phyloP scores from a whole-genome alignment of 2,888 invertebrate genomes.

The Abrostola tripartita region DNA sequence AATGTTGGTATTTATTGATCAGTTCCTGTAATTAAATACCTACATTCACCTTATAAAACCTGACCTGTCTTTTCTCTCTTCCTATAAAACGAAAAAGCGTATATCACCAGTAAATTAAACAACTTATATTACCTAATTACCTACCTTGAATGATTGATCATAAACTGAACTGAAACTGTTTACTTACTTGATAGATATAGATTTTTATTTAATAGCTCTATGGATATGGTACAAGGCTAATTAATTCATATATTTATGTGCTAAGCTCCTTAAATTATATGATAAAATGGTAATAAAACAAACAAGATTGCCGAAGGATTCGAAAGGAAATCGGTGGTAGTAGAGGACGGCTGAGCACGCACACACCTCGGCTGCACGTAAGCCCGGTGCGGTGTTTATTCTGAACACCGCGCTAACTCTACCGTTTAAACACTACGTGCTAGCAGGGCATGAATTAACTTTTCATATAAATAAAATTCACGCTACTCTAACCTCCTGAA shows the following conservation, averaged over 20 bases:
- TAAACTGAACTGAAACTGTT: background rate
- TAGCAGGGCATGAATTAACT: conserved; percentile 87
- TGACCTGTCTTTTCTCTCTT: too few relatives aligned
- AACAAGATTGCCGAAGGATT: conserved; percentile 49
- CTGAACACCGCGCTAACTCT: conserved; percentile 85
- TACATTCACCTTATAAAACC: too few relatives aligned
- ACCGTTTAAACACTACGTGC: conserved; percentile 86
- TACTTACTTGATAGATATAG: background rate
- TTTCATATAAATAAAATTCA: conserved; percentile 89
- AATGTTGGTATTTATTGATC: too few relatives aligned
- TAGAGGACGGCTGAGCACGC: conserved; percentile 56
- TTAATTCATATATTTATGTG: conserved; percentile 5
- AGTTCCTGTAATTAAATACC: too few relatives aligned
- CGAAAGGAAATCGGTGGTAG: conserved; percentile 30
- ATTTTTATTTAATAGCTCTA: too few relatives aligned
- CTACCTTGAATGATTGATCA: too few relatives aligned
- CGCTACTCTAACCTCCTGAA: conserved; percentile 88
- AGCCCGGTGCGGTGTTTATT: conserved; percentile 79
- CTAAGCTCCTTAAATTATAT: conserved; percentile 2
- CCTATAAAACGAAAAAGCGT: too few relatives aligned
- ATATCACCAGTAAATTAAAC: too few relatives aligned
- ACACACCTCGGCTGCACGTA: conserved; percentile 58
- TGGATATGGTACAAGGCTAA: background rate
- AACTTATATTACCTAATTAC: too few relatives aligned
- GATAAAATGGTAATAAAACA: conserved; percentile 21